Evolutionary conservation across 1,140 invertebrate genomes (phyloP).

Genomic region (Episyrphus balteatus): DNA sequence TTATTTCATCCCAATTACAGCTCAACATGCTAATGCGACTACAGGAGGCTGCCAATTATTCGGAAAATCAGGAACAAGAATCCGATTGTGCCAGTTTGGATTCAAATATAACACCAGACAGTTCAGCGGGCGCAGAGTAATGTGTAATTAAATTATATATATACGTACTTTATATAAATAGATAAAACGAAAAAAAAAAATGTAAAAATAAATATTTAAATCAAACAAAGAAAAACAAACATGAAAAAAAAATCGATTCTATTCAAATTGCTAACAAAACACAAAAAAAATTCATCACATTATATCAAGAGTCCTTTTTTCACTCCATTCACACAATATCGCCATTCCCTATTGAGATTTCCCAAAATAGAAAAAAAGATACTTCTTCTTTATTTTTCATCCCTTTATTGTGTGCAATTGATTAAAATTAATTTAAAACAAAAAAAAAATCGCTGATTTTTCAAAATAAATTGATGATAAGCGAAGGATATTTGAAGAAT

Average conservation of each 20-base stretch:
- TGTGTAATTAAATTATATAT: neutral
- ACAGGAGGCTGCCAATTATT: slow-evolving; percentile 88
- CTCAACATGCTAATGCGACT: slow-evolving; percentile 90
- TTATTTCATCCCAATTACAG: slow-evolving; percentile 41
- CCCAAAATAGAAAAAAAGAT: neutral
- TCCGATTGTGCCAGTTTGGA: slow-evolving; percentile 69
- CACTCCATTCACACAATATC: slow-evolving; percentile 25
- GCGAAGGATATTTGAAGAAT: no score
- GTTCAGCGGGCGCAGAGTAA: slow-evolving; percentile 43
- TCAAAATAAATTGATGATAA: no score
- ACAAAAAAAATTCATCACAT: slow-evolving; percentile 21
- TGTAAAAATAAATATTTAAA: slow-evolving; percentile 2
- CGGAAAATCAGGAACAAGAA: slow-evolving; percentile 72
- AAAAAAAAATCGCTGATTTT: no score
- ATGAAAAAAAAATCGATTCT: neutral
- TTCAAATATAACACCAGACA: slow-evolving; percentile 55
- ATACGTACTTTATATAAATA: neutral
- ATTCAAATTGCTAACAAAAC: neutral
- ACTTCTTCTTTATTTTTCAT: neutral
- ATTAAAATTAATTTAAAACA: no score
- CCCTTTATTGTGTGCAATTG: no score
- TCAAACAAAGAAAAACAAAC: slow-evolving; percentile 7
- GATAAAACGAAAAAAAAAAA: neutral
- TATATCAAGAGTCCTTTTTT: slow-evolving; percentile 24
- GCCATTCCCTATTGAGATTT: no score